Evolutionary conservation across 2,888 invertebrate species (phyloP).

Genomic region (Labia minor): DNA sequence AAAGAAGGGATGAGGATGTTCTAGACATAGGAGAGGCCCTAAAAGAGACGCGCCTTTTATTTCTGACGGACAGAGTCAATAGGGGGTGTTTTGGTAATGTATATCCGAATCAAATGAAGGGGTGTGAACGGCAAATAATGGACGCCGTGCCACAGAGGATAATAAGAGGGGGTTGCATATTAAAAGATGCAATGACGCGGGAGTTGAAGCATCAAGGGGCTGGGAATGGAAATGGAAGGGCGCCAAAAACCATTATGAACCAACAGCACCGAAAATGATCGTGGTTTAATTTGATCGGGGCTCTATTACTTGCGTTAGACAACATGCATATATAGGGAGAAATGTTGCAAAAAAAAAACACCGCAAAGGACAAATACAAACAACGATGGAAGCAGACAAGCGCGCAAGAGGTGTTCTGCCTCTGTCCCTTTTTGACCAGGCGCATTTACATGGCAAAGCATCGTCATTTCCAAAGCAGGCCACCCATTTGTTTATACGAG

Average conservation of each 20-base stretch:
- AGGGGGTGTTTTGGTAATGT: slow-evolving; percentile 14
- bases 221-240: slow-evolving; percentile 13
- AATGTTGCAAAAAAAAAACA: slow-evolving; percentile 13
- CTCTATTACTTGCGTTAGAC: background rate
- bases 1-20: background rate
- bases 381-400: background rate
- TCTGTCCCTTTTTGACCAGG: background rate
- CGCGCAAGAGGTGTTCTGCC: slow-evolving; percentile 2
- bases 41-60: slow-evolving; percentile 13
- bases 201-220: slow-evolving; percentile 13
- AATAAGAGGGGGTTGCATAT: slow-evolving; percentile 1
- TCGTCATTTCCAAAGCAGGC: background rate
- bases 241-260: slow-evolving; percentile 13
- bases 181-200: slow-evolving; percentile 13
- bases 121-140: slow-evolving; percentile 21
- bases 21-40: background rate
- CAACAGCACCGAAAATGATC: slow-evolving; percentile 13
- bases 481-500: slow-evolving; percentile 1
- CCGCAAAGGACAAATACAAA: slow-evolving; percentile 2
- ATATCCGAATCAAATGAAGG: slow-evolving; percentile 19
- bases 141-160: background rate
- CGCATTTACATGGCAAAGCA: slow-evolving; percentile 8
- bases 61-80: slow-evolving; percentile 8
- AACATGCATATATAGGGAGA: background rate
- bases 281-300: slow-evolving; percentile 13